phyloP scores from a whole-genome alignment of 2,888 invertebrate species.

The Hoplodrina blanda region DNA sequence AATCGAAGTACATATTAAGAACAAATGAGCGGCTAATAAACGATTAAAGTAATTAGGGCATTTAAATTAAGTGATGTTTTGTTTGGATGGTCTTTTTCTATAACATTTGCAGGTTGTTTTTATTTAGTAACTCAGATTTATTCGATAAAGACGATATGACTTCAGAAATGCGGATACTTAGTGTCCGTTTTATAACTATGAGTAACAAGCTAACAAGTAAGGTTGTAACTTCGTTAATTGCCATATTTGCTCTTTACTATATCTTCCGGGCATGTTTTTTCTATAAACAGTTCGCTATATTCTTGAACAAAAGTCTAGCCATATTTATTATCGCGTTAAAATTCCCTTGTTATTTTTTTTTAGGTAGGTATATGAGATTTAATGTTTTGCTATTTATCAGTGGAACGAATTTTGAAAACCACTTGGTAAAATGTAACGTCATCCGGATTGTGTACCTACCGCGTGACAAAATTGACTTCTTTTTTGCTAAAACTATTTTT shows the following conservation, averaged over 20 bases:
- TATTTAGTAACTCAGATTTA: slow-evolving; percentile 6
- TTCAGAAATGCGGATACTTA: slow-evolving; percentile 24
- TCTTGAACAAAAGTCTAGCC: background rate
- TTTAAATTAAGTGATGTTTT: slow-evolving; percentile 43
- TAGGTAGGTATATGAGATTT: background rate
- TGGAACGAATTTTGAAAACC: slow-evolving; percentile 25
- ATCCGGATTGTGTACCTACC: slow-evolving; percentile 30
- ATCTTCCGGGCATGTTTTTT: slow-evolving; percentile 30
- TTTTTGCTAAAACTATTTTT: slow-evolving; percentile 34
- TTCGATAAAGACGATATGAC: background rate
- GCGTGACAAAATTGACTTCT: slow-evolving; percentile 26
- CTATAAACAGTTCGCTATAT: background rate
- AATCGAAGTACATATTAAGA: slow-evolving; percentile 34
- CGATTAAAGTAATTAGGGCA: slow-evolving; percentile 31
- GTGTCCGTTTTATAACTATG: slow-evolving; percentile 28
- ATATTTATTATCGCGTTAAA: background rate
- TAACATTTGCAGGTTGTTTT: slow-evolving; percentile 12
- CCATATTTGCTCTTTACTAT: slow-evolving; percentile 29
- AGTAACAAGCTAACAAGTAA: slow-evolving; percentile 16
- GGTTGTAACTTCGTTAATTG: slow-evolving; percentile 36
- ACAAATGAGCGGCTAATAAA: slow-evolving; percentile 50
- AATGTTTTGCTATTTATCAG: slow-evolving; percentile 15
- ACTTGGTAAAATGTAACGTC: slow-evolving; percentile 6
- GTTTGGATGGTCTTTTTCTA: slow-evolving; percentile 9
- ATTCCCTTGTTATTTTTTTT: slow-evolving; percentile 20